phyloP scores from a whole-genome alignment of 2,888 invertebrate genomes.

The Sepioteuthis lessoniana region DNA sequence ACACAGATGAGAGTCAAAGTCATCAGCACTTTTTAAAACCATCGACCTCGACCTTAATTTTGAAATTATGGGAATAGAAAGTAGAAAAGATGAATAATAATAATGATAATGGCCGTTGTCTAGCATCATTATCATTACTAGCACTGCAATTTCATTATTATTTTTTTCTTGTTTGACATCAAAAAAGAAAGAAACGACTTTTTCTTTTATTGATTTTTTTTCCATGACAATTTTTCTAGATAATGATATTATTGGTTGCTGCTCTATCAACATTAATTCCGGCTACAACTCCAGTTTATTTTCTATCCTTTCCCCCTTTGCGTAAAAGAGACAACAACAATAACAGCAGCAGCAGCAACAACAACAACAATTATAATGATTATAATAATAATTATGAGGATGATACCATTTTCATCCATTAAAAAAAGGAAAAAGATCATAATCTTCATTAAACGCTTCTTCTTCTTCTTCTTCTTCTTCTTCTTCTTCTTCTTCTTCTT shows the following conservation, averaged over 20 bases:
- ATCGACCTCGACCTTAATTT: background rate
- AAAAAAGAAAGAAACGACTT: background rate
- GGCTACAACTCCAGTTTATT: background rate
- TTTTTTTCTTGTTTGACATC: background rate
- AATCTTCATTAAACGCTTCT: too few relatives aligned
- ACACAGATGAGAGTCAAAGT: background rate
- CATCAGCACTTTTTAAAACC: background rate
- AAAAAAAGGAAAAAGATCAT: too few relatives aligned
- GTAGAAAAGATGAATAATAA: background rate
- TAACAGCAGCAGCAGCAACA: background rate
- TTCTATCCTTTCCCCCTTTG: background rate
- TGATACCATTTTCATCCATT: too few relatives aligned
- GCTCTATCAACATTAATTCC: background rate
- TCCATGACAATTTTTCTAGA: background rate
- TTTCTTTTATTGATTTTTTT: too few relatives aligned
- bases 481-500: too few relatives aligned
- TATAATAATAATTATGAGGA: background rate
- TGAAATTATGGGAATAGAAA: background rate
- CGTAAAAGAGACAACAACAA: background rate
- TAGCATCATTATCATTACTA: background rate
- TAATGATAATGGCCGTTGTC: background rate
- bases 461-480: too few relatives aligned
- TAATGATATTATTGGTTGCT: background rate
- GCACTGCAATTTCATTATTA: background rate
- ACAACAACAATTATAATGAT: background rate